Evolutionary conservation across 2,113 vertebrate species (phyloP), one percentile per base, ranked within the genome.

Genomic region (Lanius collurio): DNA sequence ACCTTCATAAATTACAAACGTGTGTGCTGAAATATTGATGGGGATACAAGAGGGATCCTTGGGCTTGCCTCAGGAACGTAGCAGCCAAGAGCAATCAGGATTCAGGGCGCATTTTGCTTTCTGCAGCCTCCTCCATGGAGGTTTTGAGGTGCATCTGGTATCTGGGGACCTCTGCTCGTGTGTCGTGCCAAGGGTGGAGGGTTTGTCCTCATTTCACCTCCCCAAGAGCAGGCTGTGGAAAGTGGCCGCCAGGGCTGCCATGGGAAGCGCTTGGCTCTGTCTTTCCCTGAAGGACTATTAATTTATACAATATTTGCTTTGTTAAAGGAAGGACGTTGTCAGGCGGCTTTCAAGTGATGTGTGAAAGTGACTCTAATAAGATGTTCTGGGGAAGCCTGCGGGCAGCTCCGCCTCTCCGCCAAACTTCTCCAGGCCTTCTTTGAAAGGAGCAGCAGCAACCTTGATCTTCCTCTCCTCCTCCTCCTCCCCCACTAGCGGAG

Each of bases 301-400:
- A 96, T 95, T 95, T 94, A 77, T 94, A 78, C 90, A 82, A 46
- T 88, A 95, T 95, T 96, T 96, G 74, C 95, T 93, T 96, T 91
- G 90, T 83, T 97, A 90, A 88, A 83, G 94, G 41, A 93, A 96
- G 95, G 92, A 94, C 88, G 2, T 92, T 91, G 64, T 84, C 94
- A 91, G 94, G 68, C 50, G 0, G 77, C 94, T 96, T 96, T 96
- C 95, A 97, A 97, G 70, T 21, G 91, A 91, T 95, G 95, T 96
- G 95, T 96, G 95, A 95, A 97, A 97, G 97, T 95, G 95, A 97
- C 96, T 95, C 83, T 95, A 94, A 95, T 91, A 89, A 96, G 94
- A 67, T 21, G 81, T 94, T 93, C 92, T 42, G 77, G 95, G 92
- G 89, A 95, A 96, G 77, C 67, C 78, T 84, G 75, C 60, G 17